A percentile compares a stretch with the other conserved stretches of the same genome.
Conservation (phyloP, 2,888 invertebrate genomes). For the Ctena decussata region DNA sequence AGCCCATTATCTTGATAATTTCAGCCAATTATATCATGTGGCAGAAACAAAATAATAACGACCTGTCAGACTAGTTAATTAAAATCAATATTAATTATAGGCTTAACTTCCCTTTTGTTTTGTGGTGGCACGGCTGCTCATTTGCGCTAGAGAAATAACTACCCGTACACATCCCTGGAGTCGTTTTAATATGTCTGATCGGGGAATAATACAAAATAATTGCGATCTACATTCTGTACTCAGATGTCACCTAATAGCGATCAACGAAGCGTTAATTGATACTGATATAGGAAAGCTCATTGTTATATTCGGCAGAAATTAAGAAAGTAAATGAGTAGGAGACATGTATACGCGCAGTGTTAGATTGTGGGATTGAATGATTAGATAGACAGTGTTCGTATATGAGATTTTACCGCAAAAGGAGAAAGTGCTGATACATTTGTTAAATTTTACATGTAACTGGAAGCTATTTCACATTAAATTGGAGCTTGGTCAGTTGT, state of each 20-base stretch:
- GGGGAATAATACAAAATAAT: constrained; percentile 7
- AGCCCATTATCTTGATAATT: not conserved
- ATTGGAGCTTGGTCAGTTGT: no score
- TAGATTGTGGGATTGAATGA: not conserved
- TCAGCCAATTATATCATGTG: constrained; percentile 12
- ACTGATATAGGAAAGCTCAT: constrained; percentile 13
- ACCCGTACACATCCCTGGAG: not conserved
- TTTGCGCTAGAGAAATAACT: not conserved
- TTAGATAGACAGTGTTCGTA: not conserved
- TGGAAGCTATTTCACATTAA: no score
- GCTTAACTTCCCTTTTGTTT: not conserved
- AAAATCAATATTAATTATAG: constrained; percentile 56
- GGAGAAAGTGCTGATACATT: no score
- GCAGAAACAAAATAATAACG: not conserved
- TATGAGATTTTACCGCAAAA: not conserved
- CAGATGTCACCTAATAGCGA: constrained; percentile 6
- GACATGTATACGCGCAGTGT: not conserved
- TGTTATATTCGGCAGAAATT: constrained; percentile 2
- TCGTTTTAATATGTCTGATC: not conserved
- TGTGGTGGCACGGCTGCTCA: not conserved
- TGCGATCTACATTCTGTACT: constrained; percentile 12
- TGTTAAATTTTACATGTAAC: no score
- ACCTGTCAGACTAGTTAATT: constrained; percentile 64
- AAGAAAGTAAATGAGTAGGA: not conserved
- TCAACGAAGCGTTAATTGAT: constrained; percentile 11